Percentiles rank a stretch among this genome's conserved stretches.
These are phyloP conservation scores for Coleophora flavipennella DNA, from an alignment of 2,888 invertebrate species.

Conservation along the genomic window DNA sequence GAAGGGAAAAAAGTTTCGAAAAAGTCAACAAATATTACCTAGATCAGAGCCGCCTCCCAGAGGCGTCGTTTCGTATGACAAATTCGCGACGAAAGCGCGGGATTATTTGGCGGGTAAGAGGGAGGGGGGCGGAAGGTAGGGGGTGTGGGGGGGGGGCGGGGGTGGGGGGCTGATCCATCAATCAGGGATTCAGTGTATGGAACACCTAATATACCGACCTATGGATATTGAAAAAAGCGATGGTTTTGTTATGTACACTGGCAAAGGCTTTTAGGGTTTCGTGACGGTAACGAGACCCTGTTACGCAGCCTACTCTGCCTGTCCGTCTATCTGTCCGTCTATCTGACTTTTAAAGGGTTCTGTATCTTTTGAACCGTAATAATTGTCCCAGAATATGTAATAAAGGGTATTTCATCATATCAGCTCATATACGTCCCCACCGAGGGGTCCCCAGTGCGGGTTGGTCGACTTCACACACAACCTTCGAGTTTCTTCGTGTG, in stretches of 20 bases:
- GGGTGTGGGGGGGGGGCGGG: conserved; percentile 4
- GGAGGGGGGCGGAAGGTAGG: conserved; percentile 3
- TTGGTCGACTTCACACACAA: no score
- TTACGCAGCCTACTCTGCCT: no score
- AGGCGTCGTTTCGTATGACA: conserved; percentile 46
- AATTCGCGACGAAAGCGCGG: conserved; percentile 38
- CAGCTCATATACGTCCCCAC: no score
- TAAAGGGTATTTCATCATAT: no score
- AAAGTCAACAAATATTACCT: conserved; percentile 13
- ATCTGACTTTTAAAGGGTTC: no score
- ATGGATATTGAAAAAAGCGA: background rate
- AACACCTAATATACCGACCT: conserved; percentile 1
- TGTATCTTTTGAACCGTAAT: no score
- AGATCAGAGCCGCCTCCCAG: conserved; percentile 21
- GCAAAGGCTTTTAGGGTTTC: background rate
- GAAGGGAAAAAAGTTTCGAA: conserved; percentile 2
- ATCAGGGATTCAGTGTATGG: conserved; percentile 29
- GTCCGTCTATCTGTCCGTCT: no score
- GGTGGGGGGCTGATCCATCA: conserved; percentile 32
- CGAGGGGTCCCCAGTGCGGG: no score
- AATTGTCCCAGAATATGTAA: no score
- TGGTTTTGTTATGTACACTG: background rate
- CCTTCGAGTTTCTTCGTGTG: no score
- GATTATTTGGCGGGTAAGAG: conserved; percentile 29
- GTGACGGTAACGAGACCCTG: no score